Base-by-base conservation (phyloP, 1,140 invertebrate species). In the Ceratosolen solmsi region DNA sequence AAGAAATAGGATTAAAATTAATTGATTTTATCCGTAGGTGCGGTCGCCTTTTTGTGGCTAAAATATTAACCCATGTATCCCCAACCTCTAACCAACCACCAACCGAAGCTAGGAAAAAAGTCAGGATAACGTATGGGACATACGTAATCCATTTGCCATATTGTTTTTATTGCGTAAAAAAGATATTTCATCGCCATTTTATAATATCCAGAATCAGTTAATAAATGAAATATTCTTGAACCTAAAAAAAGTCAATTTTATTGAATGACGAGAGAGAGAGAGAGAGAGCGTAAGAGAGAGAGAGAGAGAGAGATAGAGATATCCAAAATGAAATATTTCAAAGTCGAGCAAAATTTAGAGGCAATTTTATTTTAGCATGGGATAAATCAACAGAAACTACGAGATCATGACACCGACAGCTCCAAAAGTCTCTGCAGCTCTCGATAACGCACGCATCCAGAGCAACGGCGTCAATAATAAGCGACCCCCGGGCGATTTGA, bases 11-110 rank as follows among this genome's bases (percentile, higher is more conserved):
- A 3, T 68, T 68, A n/a, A 2, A 68, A 38, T 38, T 38, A 68
- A 68, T 68, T 68, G 63, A 68, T 68, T 68, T 68, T 68, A 68
- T 68, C 27, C 20, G 17, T 3, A 68, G 33, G 33, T 38, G 63
- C 17, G 63, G 63, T 68, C 63, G 7, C 30, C 7, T 68, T 68
- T 68, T 68, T 38, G 63, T 68, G 33, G 63, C 27, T 38, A 65
- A 30, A 25, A 17, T 68, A 38, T n/a, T 1, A 13, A 22, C 22
- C 7, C 5, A 15, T 46, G 5, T 38, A 33, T 20, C 36, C 22
- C 33, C 20, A 7, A n/a, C 63, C 20, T 9, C 20, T 7, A 36
- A 4, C 30, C 25, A 36, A 65, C 60, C 60, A n/a, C 63, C 7
- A n/a, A 38, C 33, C 27, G 20, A 68, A n/a, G 38, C 20, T 13